Percentiles rank a stretch among this genome's conserved stretches.
Conservation (phyloP, 2,113 vertebrate genomes). For the Paradisaea rubra region DNA sequence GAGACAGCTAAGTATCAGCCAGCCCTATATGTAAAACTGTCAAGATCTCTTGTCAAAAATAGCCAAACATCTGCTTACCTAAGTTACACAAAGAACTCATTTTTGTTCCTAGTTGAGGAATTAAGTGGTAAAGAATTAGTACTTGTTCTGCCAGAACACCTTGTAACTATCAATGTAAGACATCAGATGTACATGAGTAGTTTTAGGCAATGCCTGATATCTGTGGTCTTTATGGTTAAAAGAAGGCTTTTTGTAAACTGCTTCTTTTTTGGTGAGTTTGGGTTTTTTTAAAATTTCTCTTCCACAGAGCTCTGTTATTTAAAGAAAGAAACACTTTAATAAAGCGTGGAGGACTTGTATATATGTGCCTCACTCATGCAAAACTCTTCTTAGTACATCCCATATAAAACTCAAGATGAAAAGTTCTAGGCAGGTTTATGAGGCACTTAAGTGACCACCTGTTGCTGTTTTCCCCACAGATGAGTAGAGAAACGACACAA, state of each 20-base stretch:
- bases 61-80: background rate
- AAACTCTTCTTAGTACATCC: background rate
- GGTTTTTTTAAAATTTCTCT: background rate
- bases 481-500: no score
- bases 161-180: slow-evolving; percentile 27
- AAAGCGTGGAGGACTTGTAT: background rate
- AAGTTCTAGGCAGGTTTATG: background rate
- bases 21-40: background rate
- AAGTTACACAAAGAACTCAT: background rate
- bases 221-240: background rate
- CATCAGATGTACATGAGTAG: slow-evolving; percentile 5
- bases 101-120: background rate
- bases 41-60: background rate
- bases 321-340: background rate
- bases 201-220: slow-evolving; percentile 10
- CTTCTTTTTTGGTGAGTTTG: background rate
- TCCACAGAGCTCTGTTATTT: background rate
- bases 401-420: background rate
- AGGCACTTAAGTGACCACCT: background rate
- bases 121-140: background rate
- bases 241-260: background rate
- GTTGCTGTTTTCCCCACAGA: no score
- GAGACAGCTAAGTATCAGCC: background rate
- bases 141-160: background rate
- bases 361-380: background rate